Percentiles rank a stretch among this genome's conserved stretches.
Conservation (phyloP, 2,888 invertebrate genomes). For the Notodonta dromedarius region DNA sequence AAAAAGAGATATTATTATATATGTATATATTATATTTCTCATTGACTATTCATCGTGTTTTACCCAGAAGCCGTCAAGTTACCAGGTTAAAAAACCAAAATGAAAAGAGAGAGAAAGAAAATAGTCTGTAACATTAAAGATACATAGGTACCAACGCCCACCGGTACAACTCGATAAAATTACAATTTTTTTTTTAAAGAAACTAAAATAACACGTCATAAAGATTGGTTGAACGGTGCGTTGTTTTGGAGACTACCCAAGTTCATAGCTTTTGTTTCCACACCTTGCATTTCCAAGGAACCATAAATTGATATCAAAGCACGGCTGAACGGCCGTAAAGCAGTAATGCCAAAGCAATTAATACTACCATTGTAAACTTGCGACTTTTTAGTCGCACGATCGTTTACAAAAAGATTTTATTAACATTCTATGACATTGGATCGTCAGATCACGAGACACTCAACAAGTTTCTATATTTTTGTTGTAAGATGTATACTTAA, state of each 20-base stretch:
- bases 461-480: too few relatives aligned
- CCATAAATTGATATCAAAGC: slow-evolving; percentile 36
- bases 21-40: too few relatives aligned
- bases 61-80: neutral
- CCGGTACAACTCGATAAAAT: slow-evolving; percentile 1
- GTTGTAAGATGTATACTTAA: too few relatives aligned
- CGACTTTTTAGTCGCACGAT: slow-evolving; percentile 12
- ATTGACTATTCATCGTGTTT: neutral
- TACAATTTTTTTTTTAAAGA: neutral
- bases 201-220: neutral
- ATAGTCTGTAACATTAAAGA: neutral
- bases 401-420: too few relatives aligned
- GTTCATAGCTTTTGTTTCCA: slow-evolving; percentile 9
- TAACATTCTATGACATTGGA: too few relatives aligned
- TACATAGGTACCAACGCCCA: neutral
- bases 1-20: too few relatives aligned
- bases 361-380: slow-evolving; percentile 24
- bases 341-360: slow-evolving; percentile 28
- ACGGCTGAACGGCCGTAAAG: slow-evolving; percentile 28
- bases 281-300: slow-evolving; percentile 5
- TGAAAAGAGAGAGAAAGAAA: too few relatives aligned
- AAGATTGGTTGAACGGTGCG: neutral
- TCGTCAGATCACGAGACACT: too few relatives aligned
- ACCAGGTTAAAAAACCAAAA: neutral
- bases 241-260: slow-evolving; percentile 5